Evolutionary conservation across 2,113 vertebrate species (phyloP), one percentile per base, ranked within the genome.

Genomic region (Conger conger): DNA sequence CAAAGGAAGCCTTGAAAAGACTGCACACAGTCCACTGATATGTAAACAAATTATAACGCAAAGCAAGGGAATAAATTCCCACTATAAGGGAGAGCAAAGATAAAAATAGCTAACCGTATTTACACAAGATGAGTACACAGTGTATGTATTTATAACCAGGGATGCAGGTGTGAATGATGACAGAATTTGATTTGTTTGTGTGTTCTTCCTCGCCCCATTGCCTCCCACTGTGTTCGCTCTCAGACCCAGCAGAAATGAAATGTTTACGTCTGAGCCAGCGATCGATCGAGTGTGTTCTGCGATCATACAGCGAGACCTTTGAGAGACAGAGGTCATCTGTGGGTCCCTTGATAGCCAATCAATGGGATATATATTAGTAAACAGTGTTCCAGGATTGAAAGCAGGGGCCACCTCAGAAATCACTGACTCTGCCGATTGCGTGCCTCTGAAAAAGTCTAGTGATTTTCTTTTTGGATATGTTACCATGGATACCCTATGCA

Each of bases 401-500:
- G 54, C 86, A 78, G 87, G 87, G 89, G 82, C 87, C 88, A 86
- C 77, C 86, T 83, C 83, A 86, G 83, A 89, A 91, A 87, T 90
- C 87, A 88, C 60, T 82, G 82, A 83, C 76, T 42, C 83, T 87
- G 77, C 37, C 73, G 73, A 54, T 68, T 54, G 17, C 57, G 35
- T 80, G 82, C 82, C 63, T 50, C 82, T 54, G 77, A 63, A 57
- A n/a, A 86, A 80, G 84, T 88, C 82, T 30, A 84, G 60, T 85
- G 76, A 78, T 85, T 81, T 84, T 84, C 76, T 85, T 79, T 86
- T 82, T 82, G 81, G 79, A 88, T 88, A 87, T 60, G 89, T 91
- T 91, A 84, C 89, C 88, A 90, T 91, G 89, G 90, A 87, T 88
- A 91, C 89, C 68, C 20, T 85, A 86, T 80, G 81, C 45, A 83